Conservation (phyloP, 2,888 invertebrate species). For the Pardosa pseudoannulata region DNA sequence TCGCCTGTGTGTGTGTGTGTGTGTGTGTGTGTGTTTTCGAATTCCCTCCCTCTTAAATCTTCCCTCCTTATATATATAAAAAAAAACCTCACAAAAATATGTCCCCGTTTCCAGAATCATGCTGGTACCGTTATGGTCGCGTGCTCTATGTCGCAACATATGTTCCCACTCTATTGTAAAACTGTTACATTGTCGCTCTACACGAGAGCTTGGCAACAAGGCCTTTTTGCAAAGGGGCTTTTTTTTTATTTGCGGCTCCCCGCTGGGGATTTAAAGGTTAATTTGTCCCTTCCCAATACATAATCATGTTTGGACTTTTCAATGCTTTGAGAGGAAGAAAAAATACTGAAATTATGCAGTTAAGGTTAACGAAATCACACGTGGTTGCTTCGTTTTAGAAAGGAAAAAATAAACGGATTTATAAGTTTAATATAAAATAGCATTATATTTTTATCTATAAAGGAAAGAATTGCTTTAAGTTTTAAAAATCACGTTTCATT, state of each 20-base stretch:
- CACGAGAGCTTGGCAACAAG: background rate
- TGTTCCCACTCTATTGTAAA: slow-evolving; percentile 3
- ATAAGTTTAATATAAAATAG: too few species aligned
- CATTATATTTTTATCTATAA: too few species aligned
- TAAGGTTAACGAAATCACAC: too few species aligned
- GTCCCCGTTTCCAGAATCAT: slow-evolving; percentile 4
- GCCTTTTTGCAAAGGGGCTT: background rate
- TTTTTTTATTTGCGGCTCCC: background rate
- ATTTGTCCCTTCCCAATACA: background rate
- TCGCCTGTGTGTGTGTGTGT: too few species aligned
- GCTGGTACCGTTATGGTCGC: slow-evolving; percentile 17
- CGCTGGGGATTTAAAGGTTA: slow-evolving; percentile 1
- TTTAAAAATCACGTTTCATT: too few species aligned
- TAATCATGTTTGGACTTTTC: background rate
- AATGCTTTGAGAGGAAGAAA: background rate
- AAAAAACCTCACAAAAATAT: background rate
- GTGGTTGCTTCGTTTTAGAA: too few species aligned
- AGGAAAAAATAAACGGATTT: too few species aligned
- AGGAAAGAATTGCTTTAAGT: too few species aligned
- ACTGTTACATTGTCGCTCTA: background rate
- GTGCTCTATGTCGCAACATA: background rate
- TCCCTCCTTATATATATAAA: background rate
- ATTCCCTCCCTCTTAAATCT: background rate
- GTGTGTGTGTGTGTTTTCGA: background rate
- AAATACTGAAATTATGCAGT: too few species aligned